Evolutionary conservation across 2,888 invertebrate genomes (phyloP).

Genomic region (Furcula furcula): DNA sequence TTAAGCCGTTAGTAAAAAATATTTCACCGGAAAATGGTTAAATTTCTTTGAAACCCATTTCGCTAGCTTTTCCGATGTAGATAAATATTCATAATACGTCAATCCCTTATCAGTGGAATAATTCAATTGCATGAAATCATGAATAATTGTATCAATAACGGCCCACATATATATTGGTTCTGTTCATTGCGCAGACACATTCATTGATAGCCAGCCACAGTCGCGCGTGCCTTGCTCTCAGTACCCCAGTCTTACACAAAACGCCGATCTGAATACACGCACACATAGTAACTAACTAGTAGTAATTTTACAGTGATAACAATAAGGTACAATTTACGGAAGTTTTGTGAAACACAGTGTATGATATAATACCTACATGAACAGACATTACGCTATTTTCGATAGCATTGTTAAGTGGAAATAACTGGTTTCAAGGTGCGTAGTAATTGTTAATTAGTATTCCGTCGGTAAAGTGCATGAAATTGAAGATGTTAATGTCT

Average conservation of each 20-base stretch:
- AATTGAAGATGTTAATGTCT: background rate
- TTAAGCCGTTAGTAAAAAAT: too few species aligned
- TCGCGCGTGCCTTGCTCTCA: slow-evolving; percentile 24
- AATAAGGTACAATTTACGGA: slow-evolving; percentile 13
- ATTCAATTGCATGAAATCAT: slow-evolving; percentile 1
- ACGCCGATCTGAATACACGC: slow-evolving; percentile 26
- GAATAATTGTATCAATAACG: slow-evolving; percentile 6
- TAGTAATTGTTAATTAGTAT: slow-evolving; percentile 1
- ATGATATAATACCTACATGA: slow-evolving; percentile 18
- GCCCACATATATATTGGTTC: slow-evolving; percentile 38
- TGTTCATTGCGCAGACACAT: slow-evolving; percentile 34
- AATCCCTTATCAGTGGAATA: slow-evolving; percentile 13
- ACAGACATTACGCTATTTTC: slow-evolving; percentile 8
- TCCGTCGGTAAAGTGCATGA: background rate
- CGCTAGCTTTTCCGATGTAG: too few species aligned
- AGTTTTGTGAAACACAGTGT: slow-evolving; percentile 12
- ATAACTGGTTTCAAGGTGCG: slow-evolving; percentile 23
- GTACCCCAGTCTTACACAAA: slow-evolving; percentile 38
- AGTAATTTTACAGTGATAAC: slow-evolving; percentile 18
- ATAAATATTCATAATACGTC: slow-evolving; percentile 1
- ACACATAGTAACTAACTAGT: too few species aligned
- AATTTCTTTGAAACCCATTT: too few species aligned
- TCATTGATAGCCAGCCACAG: slow-evolving; percentile 55
- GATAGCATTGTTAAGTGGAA: slow-evolving; percentile 2
- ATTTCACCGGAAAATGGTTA: too few species aligned